Evolutionary conservation across 1,140 invertebrate genomes (phyloP).

Genomic region (Lysiphlebus fabarum): DNA sequence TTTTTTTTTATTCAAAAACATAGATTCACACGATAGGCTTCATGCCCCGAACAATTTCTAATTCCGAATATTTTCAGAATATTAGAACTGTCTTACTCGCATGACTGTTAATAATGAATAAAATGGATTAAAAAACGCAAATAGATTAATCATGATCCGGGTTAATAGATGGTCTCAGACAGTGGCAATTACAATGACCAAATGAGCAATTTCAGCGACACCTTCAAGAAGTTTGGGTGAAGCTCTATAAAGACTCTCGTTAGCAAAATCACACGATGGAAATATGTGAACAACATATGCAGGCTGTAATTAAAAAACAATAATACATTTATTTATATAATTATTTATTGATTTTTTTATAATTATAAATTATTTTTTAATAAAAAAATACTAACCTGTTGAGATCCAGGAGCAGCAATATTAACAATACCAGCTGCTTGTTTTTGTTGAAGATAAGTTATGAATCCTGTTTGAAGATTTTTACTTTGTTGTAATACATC

Average conservation of each 20-base stretch:
- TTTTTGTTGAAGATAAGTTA: constrained; percentile 93
- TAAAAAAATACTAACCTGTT: constrained; percentile 62
- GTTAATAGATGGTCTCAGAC: constrained; percentile 56
- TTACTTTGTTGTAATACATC: constrained; percentile 90
- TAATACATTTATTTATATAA: not conserved
- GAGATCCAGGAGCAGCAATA: constrained; percentile 79
- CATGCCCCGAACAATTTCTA: no score
- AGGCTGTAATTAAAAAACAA: constrained; percentile 70
- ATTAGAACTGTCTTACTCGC: no score
- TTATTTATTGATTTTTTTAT: no score
- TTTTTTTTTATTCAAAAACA: no score
- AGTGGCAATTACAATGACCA: constrained; percentile 94
- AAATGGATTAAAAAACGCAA: not conserved
- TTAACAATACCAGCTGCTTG: constrained; percentile 98
- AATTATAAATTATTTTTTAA: constrained; percentile 17
- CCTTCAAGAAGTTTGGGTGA: constrained; percentile 88
- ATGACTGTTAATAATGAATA: constrained; percentile 2
- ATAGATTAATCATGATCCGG: constrained; percentile 30
- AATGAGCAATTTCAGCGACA: constrained; percentile 85
- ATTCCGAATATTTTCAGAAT: no score
- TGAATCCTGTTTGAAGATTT: constrained; percentile 87
- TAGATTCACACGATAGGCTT: no score
- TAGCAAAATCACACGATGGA: constrained; percentile 95
- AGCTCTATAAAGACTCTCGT: constrained; percentile 84
- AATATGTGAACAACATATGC: constrained; percentile 98